A percentile compares a stretch with the other conserved stretches of the same genome.
phyloP scores from a whole-genome alignment of 37 sponge, comb jelly and placozoan species.

The Spongia lamella region DNA sequence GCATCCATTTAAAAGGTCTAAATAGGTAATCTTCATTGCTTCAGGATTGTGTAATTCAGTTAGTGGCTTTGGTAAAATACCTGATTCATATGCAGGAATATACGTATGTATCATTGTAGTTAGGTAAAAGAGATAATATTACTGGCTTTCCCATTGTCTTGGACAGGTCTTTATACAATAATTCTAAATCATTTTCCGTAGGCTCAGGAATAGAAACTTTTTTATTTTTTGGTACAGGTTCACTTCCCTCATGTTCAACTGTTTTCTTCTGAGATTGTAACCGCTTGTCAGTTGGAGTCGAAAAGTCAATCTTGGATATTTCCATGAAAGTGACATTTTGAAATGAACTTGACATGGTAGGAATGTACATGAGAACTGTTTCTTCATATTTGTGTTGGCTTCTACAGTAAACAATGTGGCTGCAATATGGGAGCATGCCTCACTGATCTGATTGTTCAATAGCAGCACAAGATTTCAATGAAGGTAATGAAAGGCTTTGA shows the following conservation, averaged over 20 bases:
- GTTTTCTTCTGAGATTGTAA: background rate
- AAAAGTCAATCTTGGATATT: slow-evolving; percentile 48
- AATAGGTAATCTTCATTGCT: slow-evolving; percentile 11
- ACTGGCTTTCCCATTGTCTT: slow-evolving; percentile 35
- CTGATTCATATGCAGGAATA: slow-evolving; percentile 15
- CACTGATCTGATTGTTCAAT: slow-evolving; percentile 36
- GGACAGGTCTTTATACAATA: slow-evolving; percentile 9
- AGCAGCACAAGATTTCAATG: slow-evolving; percentile 33
- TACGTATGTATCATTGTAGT: slow-evolving; percentile 15
- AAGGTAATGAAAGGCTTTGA: slow-evolving; percentile 30
- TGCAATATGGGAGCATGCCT: slow-evolving; percentile 66
- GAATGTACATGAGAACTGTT: slow-evolving; percentile 24
- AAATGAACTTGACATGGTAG: slow-evolving; percentile 46
- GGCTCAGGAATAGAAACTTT: background rate
- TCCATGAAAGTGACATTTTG: slow-evolving; percentile 29
- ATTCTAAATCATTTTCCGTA: slow-evolving; percentile 23
- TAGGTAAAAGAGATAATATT: slow-evolving; percentile 39
- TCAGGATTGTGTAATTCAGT: slow-evolving; percentile 24
- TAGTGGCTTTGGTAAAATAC: slow-evolving; percentile 35
- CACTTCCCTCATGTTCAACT: background rate
- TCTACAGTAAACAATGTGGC: slow-evolving; percentile 50
- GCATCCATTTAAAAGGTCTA: slow-evolving; percentile 15
- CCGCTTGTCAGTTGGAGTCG: slow-evolving; percentile 12
- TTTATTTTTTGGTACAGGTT: slow-evolving; percentile 8
- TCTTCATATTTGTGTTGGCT: slow-evolving; percentile 15